These are phyloP conservation scores for Brachionichthys hirsutus DNA, from an alignment of 2,113 vertebrate species.

Conservation along the genomic window DNA sequence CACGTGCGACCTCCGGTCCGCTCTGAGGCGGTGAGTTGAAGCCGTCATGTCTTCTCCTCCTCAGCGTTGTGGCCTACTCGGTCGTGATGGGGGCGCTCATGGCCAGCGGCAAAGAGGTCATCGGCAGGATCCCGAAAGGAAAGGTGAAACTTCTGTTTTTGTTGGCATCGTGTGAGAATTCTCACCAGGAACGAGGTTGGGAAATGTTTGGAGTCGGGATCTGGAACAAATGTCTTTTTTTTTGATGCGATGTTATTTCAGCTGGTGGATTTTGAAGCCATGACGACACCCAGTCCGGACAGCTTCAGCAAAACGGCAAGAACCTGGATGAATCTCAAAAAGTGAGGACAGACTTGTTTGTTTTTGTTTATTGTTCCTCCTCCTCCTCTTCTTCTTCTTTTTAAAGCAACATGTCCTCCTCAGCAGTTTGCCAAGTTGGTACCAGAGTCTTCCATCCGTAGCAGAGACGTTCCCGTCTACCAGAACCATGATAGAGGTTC, in stretches of 20 bases:
- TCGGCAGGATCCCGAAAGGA: constrained; percentile 94
- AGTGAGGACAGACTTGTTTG: constrained; percentile 71
- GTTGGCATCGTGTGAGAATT: background rate
- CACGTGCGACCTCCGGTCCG: too few relatives aligned
- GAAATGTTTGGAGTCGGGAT: too few relatives aligned
- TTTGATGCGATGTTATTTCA: constrained; percentile 54
- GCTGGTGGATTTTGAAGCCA: constrained; percentile 98
- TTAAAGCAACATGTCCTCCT: background rate
- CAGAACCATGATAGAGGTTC: constrained; percentile 92
- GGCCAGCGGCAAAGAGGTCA: constrained; percentile 95
- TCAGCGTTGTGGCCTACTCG: constrained; percentile 93
- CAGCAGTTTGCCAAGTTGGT: constrained; percentile 87
- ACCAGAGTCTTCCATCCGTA: constrained; percentile 90
- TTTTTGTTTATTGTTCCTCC: background rate
- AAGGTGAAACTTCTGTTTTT: constrained; percentile 77
- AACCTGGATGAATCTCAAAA: constrained; percentile 95
- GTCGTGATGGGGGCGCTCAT: constrained; percentile 96
- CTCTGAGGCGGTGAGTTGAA: too few relatives aligned
- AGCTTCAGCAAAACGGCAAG: constrained; percentile 91
- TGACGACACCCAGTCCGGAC: constrained; percentile 92
- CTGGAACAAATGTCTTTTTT: background rate
- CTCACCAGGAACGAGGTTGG: too few relatives aligned
- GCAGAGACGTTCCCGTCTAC: constrained; percentile 91
- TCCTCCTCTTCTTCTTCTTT: background rate
- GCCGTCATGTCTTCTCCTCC: constrained; percentile 1